A percentile compares a stretch with the other conserved stretches of the same genome.
Conservation (phyloP, 2,888 invertebrate genomes). For the Temnothorax unifasciatus region DNA sequence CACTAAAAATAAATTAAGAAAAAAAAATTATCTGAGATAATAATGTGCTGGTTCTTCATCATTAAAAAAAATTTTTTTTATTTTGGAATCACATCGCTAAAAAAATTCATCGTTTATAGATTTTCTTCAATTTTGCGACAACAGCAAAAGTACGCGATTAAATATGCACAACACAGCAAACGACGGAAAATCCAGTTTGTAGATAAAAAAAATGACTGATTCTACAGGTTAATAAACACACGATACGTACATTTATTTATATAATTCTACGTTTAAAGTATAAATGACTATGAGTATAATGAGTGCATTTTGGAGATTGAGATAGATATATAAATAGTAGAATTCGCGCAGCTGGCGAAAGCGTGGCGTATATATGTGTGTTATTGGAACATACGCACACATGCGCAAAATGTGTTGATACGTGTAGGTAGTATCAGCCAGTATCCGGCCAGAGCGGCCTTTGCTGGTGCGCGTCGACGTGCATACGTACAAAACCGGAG, state of each 20-base stretch:
- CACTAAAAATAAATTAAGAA: not conserved
- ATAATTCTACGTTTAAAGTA: not conserved
- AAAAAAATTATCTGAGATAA: not conserved
- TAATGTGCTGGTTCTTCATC: not conserved
- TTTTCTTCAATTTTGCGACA: not conserved
- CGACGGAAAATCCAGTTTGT: not conserved
- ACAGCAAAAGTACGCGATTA: not conserved
- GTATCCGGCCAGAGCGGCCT: slow-evolving; percentile 7
- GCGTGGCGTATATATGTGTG: not conserved
- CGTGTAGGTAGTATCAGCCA: slow-evolving; percentile 15
- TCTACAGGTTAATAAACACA: not conserved
- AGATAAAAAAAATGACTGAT: not conserved
- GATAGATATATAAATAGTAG: slow-evolving; percentile 16
- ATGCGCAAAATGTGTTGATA: not conserved
- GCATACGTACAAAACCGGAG: not conserved
- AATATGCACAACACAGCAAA: not conserved
- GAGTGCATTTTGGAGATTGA: slow-evolving; percentile 19
- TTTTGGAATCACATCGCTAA: not conserved
- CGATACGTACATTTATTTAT: not conserved
- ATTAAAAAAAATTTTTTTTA: not conserved
- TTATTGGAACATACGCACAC: not conserved
- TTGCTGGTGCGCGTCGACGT: not conserved
- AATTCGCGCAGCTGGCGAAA: not conserved
- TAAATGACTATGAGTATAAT: not conserved
- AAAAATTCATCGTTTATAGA: not conserved